Base-by-base conservation (phyloP, 2,113 vertebrate species). In the Sylvilagus bachmani region DNA sequence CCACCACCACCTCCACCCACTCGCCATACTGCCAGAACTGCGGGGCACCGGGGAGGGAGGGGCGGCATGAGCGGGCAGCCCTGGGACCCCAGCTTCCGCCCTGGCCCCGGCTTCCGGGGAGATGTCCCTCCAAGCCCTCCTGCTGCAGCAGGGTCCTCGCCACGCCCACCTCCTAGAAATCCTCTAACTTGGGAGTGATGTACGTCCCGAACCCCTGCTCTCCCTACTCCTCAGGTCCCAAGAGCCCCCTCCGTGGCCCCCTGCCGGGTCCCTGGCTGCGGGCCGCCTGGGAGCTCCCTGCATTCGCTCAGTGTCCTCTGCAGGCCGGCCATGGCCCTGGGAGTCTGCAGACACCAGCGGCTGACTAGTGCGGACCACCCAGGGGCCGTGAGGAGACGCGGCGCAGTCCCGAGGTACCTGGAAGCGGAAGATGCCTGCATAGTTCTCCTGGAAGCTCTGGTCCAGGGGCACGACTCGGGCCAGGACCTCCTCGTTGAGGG, bases 1-100 rank as follows among this genome's bases (percentile, higher is more conserved):
- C 99, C n/a, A 99, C 98, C 89, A 99, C 99, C 12, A 99, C 99
- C 0, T 99, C 99, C 97, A 99, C 98, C 99, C 99, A 99, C 97
- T 99, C 99, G 0, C 99, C 99, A 0, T 99, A 99, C 98, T 99
- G 99, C 99, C 99, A 99, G 98, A 99, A 99, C 99, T 99, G 94
- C 1, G 24, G 90, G 90, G 87, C 82, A 44, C 96, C 21, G 36
- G 44, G 55, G 29, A 33, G 3, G 12, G 0, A 36, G 4, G 33
- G 49, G 8, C 7, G 17, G 29, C 0, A 1, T 14, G 19, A 36
- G 24, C 2, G 10, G 36, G 78, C 61, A 2, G 31, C 44, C 3
- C 16, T 10, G 44, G 71, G 36, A 19, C 29, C 67, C 1, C 2
- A 64, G 62, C 44, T 77, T 44, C 12, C 3, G 62, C 14, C 0